These are phyloP conservation scores for Phaethornis superciliosus DNA, from an alignment of 2,113 vertebrate species.

Conservation along the genomic window DNA sequence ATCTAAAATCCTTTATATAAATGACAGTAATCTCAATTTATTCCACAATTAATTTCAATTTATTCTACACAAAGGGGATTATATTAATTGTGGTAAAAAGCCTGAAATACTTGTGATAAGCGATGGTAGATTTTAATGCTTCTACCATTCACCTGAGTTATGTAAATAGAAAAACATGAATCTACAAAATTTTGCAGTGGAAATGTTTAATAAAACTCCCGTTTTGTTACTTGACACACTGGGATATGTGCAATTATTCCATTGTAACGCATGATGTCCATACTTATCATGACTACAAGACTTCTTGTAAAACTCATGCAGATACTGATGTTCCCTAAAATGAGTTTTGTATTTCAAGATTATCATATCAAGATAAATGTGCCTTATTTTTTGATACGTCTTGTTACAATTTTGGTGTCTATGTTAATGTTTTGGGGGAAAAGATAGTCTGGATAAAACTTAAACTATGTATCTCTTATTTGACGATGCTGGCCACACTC, in stretches of 20 bases:
- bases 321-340: conserved; percentile 73
- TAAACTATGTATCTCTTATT: conserved; percentile 68
- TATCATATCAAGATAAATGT: conserved; percentile 83
- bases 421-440: conserved; percentile 59
- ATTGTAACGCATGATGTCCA: conserved; percentile 61
- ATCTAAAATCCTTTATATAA: conserved; percentile 62
- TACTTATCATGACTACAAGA: conserved; percentile 62
- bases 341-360: conserved; percentile 82
- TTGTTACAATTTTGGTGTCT: conserved; percentile 79
- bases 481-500: conserved; percentile 74
- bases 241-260: conserved; percentile 83
- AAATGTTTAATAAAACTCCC: conserved; percentile 66
- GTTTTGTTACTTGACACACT: conserved; percentile 80
- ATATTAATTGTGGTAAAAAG: conserved; percentile 73
- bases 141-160: conserved; percentile 51
- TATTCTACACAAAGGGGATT: conserved; percentile 53
- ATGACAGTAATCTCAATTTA: conserved; percentile 47
- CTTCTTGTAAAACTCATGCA: conserved; percentile 80
- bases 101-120: conserved; percentile 48
- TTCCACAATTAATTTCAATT: conserved; percentile 60
- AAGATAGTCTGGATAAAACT: conserved; percentile 70
- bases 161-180: conserved; percentile 65
- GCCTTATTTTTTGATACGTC: conserved; percentile 86
- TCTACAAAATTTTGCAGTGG: conserved; percentile 62
- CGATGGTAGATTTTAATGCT: conserved; percentile 52